Evolutionary conservation across 2,888 invertebrate species (phyloP).

Genomic region (Spisula solida): DNA sequence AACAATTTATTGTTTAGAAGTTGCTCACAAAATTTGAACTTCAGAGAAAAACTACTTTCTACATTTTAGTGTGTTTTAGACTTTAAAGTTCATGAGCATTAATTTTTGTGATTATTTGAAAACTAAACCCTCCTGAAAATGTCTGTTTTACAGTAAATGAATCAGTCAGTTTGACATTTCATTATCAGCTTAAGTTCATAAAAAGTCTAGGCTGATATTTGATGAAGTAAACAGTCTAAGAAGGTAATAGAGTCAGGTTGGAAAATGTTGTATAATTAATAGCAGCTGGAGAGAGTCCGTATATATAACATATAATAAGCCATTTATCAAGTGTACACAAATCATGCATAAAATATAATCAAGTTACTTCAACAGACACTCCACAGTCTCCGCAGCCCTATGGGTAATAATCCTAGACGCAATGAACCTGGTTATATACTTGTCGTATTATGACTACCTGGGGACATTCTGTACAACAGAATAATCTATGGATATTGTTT

Average conservation of each 20-base stretch:
- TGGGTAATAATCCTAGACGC: neutral
- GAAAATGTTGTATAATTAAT: neutral
- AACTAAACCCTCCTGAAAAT: too few species aligned
- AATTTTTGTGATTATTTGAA: too few species aligned
- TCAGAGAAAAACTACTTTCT: too few species aligned
- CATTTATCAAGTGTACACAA: conserved; percentile 16
- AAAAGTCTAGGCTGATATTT: neutral
- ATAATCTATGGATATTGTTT: neutral
- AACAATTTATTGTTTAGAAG: too few species aligned
- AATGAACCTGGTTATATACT: conserved; percentile 7
- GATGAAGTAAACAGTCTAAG: neutral
- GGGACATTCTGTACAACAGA: neutral
- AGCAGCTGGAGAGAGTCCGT: neutral
- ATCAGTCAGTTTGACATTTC: too few species aligned
- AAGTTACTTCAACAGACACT: neutral
- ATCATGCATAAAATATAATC: conserved; percentile 4
- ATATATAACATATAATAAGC: neutral
- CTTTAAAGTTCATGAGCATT: too few species aligned
- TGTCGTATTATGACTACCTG: neutral
- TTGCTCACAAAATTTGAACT: too few species aligned
- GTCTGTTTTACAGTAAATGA: too few species aligned
- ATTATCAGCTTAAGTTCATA: neutral
- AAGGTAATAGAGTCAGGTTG: neutral
- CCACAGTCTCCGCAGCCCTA: neutral
- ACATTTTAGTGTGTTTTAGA: too few species aligned